Evolutionary conservation across 2,888 invertebrate genomes (phyloP), one percentile per base, ranked within the genome.

Genomic region (Andrena bicolor): DNA sequence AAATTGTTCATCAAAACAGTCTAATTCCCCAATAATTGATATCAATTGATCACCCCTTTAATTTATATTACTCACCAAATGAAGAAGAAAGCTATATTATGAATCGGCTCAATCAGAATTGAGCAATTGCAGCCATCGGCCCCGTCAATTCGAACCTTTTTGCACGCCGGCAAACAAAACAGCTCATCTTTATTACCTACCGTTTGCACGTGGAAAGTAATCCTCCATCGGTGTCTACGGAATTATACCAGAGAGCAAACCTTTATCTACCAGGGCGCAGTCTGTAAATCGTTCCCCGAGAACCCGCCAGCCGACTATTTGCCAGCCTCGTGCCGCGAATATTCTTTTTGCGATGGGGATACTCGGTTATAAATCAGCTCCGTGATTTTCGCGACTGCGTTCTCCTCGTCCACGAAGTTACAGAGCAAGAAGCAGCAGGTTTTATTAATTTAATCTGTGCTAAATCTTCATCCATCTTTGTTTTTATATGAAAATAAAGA

Each of bases 241-340:
- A 75, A 68, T 75, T 75, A 68, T 75, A 75, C 51, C 51, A 49
- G 26, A 32, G 6, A 56, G 65, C 68, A 74, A 69, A 79, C 63
- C 63, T 68, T 66, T 48, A 63, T 65, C 48, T 26, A 60, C 35
- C 32, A 13, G 10, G 41, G 49, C 13, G 8, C 51, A 65, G 64
- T 75, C 35, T 66, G 70, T 66, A 79, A 70, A 70, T 82, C 65
- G 70, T 70, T 32, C 28, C 35, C 26, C 48, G 53, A 61, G 65
- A 48, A 49, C n/a, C 48, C 1, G 23, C 35, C 28, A 35, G 63
- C 26, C 73, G 78, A 63, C 73, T 78, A 78, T 78, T 73, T 71
- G 66, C 77, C 73, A 48, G 58, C 30, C 58, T 28, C 53, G 41
- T 64, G 16, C 28, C 13, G 20, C 51, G 53, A 76, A 74, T 78